Base-by-base conservation (phyloP, 1,140 invertebrate species). In the Zaprionus ornatus region DNA sequence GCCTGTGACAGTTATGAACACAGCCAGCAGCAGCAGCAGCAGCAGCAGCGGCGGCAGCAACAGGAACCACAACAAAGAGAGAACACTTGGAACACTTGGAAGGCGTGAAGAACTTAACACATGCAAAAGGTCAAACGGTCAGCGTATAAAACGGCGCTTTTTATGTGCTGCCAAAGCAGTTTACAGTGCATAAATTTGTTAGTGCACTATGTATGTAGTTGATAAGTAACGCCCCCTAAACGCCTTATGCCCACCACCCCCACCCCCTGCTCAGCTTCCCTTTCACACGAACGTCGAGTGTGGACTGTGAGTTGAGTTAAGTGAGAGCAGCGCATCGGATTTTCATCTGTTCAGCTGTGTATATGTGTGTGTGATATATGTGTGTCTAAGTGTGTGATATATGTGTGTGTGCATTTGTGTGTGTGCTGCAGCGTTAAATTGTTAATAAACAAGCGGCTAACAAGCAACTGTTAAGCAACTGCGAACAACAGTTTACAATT, bases 401-500 rank as follows among this genome's bases (percentile, higher is more conserved):
- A 29, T 55, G 50, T 17, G 32, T 21, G 21, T 40, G 71, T 57
- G 71, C 21, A 32, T 40, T 67, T 57, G 71, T 45, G 40, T 45
- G 40, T 45, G n/a, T 45, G 40, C 19, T 45, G 67, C 17, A 86
- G 84, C 79, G 84, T 86, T 87, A 87, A 87, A 87, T 87, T 87
- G 84, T 87, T 87, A 84, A 87, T 87, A 87, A 87, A 88, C 84
- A 88, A 87, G 85, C 85, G 77, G 62, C 74, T 88, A 87, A 87
- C 84, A 87, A 87, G 84, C 84, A 80, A 75, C 84, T 80, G 84
- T 87, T 87, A 84, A 78, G 77, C 76, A 71, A 77, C 69, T 74
- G 80, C 84, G 72, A 84, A 84, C 84, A 87, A 79, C 85, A 87
- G 84, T 87, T 87, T 87, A 87, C 84, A 87, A 87, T 87, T 87